phyloP scores from a whole-genome alignment of 2,888 invertebrate species.

The Andricus curvator region DNA sequence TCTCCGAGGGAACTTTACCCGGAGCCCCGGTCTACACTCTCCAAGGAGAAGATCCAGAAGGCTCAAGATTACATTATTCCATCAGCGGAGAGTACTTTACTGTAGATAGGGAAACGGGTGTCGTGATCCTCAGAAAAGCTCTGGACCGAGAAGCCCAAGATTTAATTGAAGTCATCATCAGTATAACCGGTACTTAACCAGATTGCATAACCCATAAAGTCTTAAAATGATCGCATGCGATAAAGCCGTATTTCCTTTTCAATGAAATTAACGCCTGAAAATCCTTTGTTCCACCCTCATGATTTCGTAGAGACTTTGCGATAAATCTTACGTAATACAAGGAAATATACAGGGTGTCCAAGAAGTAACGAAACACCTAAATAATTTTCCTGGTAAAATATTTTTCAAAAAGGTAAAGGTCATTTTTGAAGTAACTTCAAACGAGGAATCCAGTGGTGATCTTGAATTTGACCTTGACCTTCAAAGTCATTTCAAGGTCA shows the following conservation, averaged over 20 bases:
- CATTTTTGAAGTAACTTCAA: no score
- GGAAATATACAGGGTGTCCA: no score
- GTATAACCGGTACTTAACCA: constrained; percentile 84
- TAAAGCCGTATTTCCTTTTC: neutral
- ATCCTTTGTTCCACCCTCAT: neutral
- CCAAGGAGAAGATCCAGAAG: constrained; percentile 88
- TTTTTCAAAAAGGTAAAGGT: no score
- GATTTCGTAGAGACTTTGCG: neutral
- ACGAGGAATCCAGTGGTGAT: no score
- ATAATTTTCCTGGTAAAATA: no score
- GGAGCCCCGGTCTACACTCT: constrained; percentile 89
- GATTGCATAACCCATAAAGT: neutral
- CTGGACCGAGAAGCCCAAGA: constrained; percentile 87
- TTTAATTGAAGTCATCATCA: constrained; percentile 88
- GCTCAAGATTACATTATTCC: constrained; percentile 86
- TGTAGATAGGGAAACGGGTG: constrained; percentile 87
- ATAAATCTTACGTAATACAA: neutral
- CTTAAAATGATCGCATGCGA: neutral
- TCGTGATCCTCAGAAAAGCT: constrained; percentile 85
- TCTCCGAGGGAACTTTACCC: constrained; percentile 87
- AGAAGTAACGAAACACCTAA: no score
- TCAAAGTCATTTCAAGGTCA: no score
- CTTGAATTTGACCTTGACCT: no score
- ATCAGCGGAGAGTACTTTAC: constrained; percentile 91
- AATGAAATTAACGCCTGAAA: neutral